Conservation (phyloP, 2,113 vertebrate genomes). For the Pelecanoides urinatrix region DNA sequence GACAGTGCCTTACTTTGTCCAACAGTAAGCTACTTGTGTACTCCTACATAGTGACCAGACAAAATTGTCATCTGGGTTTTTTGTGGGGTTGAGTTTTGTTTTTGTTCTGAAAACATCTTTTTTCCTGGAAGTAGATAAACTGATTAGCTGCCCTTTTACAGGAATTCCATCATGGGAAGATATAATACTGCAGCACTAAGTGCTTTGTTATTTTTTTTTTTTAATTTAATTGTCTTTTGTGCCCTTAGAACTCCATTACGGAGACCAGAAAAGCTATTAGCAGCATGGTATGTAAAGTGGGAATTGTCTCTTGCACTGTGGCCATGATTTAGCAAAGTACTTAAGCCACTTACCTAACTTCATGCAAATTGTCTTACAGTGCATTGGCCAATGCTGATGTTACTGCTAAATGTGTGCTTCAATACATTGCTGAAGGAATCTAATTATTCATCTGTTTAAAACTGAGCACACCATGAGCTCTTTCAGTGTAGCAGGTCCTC, state of each 20-base stretch:
- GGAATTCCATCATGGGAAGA: constrained; percentile 12
- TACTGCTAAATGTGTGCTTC: not conserved
- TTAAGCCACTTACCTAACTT: constrained; percentile 3
- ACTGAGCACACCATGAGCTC: not conserved
- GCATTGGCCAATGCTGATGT: not conserved
- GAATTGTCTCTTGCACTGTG: constrained; percentile 11
- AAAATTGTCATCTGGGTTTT: not conserved
- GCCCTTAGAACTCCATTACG: constrained; percentile 26
- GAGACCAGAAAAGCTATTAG: constrained; percentile 52
- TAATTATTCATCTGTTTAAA: constrained; percentile 14
- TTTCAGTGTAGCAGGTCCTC: not conserved
- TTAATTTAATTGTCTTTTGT: constrained; percentile 25
- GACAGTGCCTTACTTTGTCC: not conserved
- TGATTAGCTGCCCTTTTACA: constrained; percentile 14
- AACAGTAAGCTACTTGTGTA: not conserved
- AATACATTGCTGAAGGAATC: not conserved
- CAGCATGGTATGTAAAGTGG: not conserved
- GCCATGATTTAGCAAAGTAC: not conserved
- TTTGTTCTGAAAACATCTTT: not conserved
- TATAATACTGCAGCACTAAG: not conserved
- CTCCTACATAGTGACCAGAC: not conserved
- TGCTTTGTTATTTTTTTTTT: not conserved
- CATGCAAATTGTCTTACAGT: not conserved
- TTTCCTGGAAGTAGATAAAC: constrained; percentile 8
- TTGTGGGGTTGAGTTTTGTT: not conserved